Conservation (phyloP, 2,888 invertebrate species). For the Pristionchus entomophagus region DNA sequence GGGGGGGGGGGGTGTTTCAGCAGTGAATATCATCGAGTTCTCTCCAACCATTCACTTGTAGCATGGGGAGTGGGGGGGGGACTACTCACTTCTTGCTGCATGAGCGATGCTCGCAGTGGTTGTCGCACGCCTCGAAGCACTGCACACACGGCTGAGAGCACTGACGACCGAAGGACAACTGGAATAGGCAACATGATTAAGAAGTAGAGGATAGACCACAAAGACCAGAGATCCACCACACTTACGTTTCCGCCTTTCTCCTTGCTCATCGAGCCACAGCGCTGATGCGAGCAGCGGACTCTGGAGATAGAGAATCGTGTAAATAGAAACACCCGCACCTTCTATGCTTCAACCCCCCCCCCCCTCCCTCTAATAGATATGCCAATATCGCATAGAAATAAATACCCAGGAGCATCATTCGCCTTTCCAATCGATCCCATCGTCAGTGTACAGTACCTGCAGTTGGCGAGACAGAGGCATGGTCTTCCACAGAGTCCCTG, state of each 20-base stretch:
- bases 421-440: too few relatives aligned
- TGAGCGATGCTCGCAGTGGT: constrained; percentile 75
- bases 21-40: too few relatives aligned
- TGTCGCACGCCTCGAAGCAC: constrained; percentile 76
- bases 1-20: too few relatives aligned
- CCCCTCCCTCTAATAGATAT: too few relatives aligned
- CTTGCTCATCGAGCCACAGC: background rate
- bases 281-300: background rate
- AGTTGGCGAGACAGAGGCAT: constrained; percentile 74
- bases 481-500: constrained; percentile 66
- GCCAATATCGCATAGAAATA: too few relatives aligned
- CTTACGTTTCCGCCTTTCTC: background rate
- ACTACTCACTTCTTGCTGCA: constrained; percentile 70
- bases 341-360: too few relatives aligned
- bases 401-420: too few relatives aligned
- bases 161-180: constrained; percentile 52
- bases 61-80: too few relatives aligned
- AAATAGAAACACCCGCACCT: too few relatives aligned
- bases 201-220: background rate
- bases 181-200: background rate
- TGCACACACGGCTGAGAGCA: constrained; percentile 73
- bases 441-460: too few relatives aligned
- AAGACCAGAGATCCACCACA: constrained; percentile 17
- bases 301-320: background rate
- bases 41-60: too few relatives aligned